Evolutionary conservation across 2,888 invertebrate species (phyloP).

Genomic region (Rosalia funebris): DNA sequence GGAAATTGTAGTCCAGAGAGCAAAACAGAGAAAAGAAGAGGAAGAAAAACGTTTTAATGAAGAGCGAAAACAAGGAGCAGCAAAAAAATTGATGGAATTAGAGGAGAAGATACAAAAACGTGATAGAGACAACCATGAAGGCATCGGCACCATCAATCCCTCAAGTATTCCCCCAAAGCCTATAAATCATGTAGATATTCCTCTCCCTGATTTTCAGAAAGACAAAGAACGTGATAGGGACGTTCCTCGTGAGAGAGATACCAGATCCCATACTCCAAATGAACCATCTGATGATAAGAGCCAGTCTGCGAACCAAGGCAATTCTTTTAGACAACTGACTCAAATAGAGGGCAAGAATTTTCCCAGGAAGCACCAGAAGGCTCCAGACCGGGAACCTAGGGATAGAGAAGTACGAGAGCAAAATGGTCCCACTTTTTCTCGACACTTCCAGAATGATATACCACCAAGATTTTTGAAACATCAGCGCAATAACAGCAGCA

Average conservation of each 20-base stretch:
- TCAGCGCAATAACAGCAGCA: conserved; percentile 70
- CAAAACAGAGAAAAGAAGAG: conserved; percentile 86
- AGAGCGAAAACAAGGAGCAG: conserved; percentile 68
- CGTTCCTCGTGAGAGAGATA: conserved; percentile 36
- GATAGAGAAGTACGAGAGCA: conserved; percentile 63
- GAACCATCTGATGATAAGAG: conserved; percentile 47
- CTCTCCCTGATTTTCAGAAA: conserved; percentile 68
- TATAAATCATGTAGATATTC: conserved; percentile 64
- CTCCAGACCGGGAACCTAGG: conserved; percentile 54
- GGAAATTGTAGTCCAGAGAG: conserved; percentile 82
- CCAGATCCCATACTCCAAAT: conserved; percentile 49
- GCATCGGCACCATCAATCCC: conserved; percentile 62
- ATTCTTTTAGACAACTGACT: conserved; percentile 59
- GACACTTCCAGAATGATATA: conserved; percentile 82
- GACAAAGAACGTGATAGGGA: conserved; percentile 57
- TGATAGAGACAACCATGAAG: conserved; percentile 67
- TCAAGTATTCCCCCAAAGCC: conserved; percentile 60
- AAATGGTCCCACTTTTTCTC: conserved; percentile 73
- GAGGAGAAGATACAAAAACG: conserved; percentile 73
- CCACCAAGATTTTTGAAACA: conserved; percentile 88
- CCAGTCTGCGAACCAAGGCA: conserved; percentile 48
- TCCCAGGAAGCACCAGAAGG: conserved; percentile 50
- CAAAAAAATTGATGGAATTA: conserved; percentile 75
- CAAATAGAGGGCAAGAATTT: conserved; percentile 62
- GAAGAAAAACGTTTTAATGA: conserved; percentile 83